Percentiles rank a stretch among this genome's conserved stretches.
Evolutionary conservation across 53 echinoderm and acorn worm species (phyloP).

Genomic region (Glandiceps talaboti): DNA sequence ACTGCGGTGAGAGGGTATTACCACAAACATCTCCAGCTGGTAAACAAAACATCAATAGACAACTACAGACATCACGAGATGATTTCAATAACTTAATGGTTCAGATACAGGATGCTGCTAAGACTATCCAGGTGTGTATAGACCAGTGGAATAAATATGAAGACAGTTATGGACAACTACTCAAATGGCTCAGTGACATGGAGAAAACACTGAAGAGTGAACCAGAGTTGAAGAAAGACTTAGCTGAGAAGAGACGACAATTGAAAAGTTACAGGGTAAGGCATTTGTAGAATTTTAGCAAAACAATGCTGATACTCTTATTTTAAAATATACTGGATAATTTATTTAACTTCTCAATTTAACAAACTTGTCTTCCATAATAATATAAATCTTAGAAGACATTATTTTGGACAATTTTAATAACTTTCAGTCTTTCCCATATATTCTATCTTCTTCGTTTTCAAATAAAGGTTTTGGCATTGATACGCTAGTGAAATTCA

Average conservation of each 20-base stretch:
- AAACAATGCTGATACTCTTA: too few species aligned
- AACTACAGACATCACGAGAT: not conserved
- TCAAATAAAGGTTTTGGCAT: too few species aligned
- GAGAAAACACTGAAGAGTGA: constrained; percentile 27
- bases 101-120: not conserved
- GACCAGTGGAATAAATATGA: constrained; percentile 38
- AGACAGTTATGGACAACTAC: constrained; percentile 21
- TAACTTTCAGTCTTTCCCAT: too few species aligned
- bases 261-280: constrained; percentile 51
- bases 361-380: too few species aligned
- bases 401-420: too few species aligned
- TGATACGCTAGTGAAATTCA: too few species aligned
- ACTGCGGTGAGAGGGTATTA: constrained; percentile 44
- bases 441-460: too few species aligned
- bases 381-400: too few species aligned
- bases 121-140: constrained; percentile 2
- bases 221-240: constrained; percentile 27
- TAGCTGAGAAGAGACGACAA: constrained; percentile 61
- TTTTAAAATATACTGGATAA: too few species aligned
- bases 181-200: constrained; percentile 43
- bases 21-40: constrained; percentile 39
- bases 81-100: not conserved
- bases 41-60: constrained; percentile 20
- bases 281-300: too few species aligned
- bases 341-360: too few species aligned